phyloP scores from a whole-genome alignment of 1,140 invertebrate genomes.

The Aplysia californica region DNA sequence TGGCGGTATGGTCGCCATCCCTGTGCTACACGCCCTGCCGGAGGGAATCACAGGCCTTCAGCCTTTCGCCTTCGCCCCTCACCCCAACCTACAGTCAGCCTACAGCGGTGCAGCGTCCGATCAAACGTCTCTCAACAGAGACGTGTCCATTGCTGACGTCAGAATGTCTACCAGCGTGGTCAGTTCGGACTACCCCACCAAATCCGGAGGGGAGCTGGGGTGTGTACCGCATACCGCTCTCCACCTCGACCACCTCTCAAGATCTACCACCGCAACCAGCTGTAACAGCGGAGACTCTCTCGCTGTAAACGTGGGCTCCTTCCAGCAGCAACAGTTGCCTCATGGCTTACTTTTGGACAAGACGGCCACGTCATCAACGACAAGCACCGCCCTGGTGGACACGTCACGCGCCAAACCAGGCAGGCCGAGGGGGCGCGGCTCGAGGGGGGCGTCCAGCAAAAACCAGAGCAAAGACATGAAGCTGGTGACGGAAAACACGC shows the following conservation, averaged over 20 bases:
- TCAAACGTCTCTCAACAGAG: too few relatives aligned
- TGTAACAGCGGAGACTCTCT: neutral
- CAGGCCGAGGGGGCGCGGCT: constrained; percentile 22
- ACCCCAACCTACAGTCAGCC: neutral
- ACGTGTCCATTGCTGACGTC: too few relatives aligned
- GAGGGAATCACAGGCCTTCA: constrained; percentile 2
- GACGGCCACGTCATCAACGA: neutral
- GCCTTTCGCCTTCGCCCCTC: constrained; percentile 9
- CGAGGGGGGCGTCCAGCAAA: constrained; percentile 21
- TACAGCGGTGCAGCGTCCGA: too few relatives aligned
- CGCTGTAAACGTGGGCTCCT: neutral
- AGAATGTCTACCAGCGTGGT: neutral
- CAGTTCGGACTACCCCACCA: neutral
- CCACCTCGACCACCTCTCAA: neutral
- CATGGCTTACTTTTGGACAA: too few relatives aligned
- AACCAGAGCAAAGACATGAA: constrained; percentile 50
- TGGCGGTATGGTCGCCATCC: constrained; percentile 29
- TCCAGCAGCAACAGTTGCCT: neutral
- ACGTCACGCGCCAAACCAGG: constrained; percentile 10
- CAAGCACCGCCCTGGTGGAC: neutral
- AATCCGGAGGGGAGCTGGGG: too few relatives aligned
- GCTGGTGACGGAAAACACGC: constrained; percentile 55
- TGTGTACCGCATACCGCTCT: too few relatives aligned
- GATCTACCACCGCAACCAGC: neutral
- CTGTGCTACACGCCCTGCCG: constrained; percentile 24